Evolutionary conservation across 2,113 vertebrate genomes (phyloP), one percentile per base, ranked within the genome.

Genomic region (Galemys pyrenaicus): DNA sequence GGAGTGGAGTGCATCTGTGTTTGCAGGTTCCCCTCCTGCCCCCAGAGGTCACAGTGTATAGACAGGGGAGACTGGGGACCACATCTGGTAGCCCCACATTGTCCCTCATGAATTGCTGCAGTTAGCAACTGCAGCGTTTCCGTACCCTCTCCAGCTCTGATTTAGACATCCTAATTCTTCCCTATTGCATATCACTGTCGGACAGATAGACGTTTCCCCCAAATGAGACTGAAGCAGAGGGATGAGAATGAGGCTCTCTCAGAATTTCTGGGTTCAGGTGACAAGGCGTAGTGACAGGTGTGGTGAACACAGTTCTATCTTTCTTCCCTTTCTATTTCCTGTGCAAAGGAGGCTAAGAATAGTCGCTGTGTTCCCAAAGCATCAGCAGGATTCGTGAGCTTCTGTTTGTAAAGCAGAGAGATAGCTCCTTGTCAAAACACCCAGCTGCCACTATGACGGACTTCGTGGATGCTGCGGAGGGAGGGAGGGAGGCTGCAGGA

Each of bases 211-310:
- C 4, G 2, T 73, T 71, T 82, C 30, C 65, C 71, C 35, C 0
- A 41, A 35, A 78, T 30, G 35, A 91, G 12, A 24, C 64, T 74
- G 73, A 84, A 62, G 54, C 28, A 30, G 24, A 93, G 22, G 35
- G 32, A 51, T 9, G 39, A 35, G 87, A 54, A 78, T 60, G 30
- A 71, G 85, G n/a, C 13, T 58, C 22, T 49, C 78, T 84, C 80
- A 19, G 68, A 95, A 92, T 78, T 92, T 56, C 85, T 68, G 28
- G 85, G 71, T 87, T 49, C 89, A 2, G 84, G 88, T 78, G 87
- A 82, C 86, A 58, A 56, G 56, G 58, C 4, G 1, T 13, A 64
- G 85, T 96, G 77, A 88, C 73, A 85, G 81, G 54, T 30, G 19
- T 32, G 20, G 49, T 9, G 15, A 82, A 22, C 20, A 13, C 20